Base-by-base conservation (phyloP, 2,888 invertebrate genomes). In the Capitulum mitella region DNA sequence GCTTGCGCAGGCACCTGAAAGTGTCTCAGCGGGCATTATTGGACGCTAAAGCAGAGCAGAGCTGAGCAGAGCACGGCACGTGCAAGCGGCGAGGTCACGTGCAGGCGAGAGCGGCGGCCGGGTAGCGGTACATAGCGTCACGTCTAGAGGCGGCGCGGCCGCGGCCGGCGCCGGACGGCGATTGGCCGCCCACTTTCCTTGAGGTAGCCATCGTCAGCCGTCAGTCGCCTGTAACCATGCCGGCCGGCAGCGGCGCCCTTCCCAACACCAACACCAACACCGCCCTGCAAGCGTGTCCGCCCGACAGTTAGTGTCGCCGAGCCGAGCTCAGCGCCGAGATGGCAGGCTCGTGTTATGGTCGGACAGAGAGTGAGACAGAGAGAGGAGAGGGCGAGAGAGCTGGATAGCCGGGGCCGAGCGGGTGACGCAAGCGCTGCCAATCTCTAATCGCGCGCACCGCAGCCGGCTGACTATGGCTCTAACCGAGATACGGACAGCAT, bases 211-310 rank as follows among this genome's bases (percentile, higher is more conserved):
- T 70, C 26, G 37, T 70, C 70, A 26, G 70, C 32, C 1, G 22
- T 37, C 14, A 70, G 70, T 2, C 37, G 70, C 14, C 70, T 32
- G 37, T 70, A 70, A 3, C 70, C 70, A 12, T 70, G 70, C 3
- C 70, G 34, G 22, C 37, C 37, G 37, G 70, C 70, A 32, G 22
- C 37, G 6, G 37, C 37, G 70, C 19, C 70, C 70, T 32, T 3
- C 29, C 61, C 61, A n/a, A 14, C 58, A 58, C 58, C 58, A 58
- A 61, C 32, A 61, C 61, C 61, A 61, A 61, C 32, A 61, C 16
- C 32, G 61, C 61, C 61, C 61, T 61, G 61, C 32, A 61, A 61
- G 61, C 61, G 61, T 32, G 32, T 32, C 61, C 61, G 61, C 32
- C 61, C 1, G 14, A 10, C 32, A 32, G 61, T 61, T 32, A 32